A percentile compares a stretch with the other conserved stretches of the same genome.
These are phyloP conservation scores for Athalia rosae DNA, from an alignment of 2,888 invertebrate species.

Conservation along the genomic window DNA sequence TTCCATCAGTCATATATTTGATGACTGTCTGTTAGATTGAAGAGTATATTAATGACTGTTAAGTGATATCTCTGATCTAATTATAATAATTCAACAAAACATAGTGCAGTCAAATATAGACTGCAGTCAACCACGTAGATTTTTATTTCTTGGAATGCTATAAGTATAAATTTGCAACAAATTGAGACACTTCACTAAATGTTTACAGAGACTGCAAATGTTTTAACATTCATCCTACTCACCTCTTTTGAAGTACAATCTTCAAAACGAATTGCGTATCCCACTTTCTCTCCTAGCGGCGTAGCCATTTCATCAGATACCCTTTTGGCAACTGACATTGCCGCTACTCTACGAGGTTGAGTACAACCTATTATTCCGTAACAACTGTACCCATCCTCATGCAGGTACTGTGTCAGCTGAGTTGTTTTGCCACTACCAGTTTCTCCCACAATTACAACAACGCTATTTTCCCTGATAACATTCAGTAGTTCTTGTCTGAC, in stretches of 20 bases:
- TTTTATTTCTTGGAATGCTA: no score
- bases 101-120: no score
- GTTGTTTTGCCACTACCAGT: slow-evolving; percentile 99
- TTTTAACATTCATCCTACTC: slow-evolving; percentile 36
- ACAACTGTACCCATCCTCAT: slow-evolving; percentile 96
- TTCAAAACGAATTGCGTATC: slow-evolving; percentile 99
- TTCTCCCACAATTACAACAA: slow-evolving; percentile 96
- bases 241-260: slow-evolving; percentile 95
- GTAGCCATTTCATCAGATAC: slow-evolving; percentile 98
- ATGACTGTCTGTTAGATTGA: slow-evolving; percentile 82
- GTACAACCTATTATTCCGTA: slow-evolving; percentile 98
- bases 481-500: slow-evolving; percentile 94
- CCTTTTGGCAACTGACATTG: slow-evolving; percentile 99
- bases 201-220: not conserved
- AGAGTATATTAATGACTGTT: slow-evolving; percentile 54
- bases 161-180: no score
- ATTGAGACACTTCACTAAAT: no score
- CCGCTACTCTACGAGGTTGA: slow-evolving; percentile 97
- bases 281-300: slow-evolving; percentile 92
- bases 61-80: not conserved
- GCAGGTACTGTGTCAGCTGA: slow-evolving; percentile 96
- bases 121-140: no score
- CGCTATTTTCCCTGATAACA: slow-evolving; percentile 93
- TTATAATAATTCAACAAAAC: not conserved
- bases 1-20: slow-evolving; percentile 99